Conservation (phyloP, 2,888 invertebrate genomes). For the Melanophora roralis region DNA sequence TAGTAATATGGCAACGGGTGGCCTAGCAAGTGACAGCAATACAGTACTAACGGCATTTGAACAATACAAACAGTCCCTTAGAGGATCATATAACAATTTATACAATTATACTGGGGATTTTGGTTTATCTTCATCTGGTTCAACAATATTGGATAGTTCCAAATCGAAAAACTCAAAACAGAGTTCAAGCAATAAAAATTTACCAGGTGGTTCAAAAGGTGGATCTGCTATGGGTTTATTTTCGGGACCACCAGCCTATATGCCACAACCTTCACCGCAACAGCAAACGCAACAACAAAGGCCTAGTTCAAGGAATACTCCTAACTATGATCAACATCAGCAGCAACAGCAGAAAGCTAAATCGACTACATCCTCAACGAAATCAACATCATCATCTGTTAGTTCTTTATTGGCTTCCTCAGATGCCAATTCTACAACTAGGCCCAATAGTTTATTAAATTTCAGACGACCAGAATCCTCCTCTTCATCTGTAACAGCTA, state of each 20-base stretch:
- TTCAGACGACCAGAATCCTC: slow-evolving; percentile 44
- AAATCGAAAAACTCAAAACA: slow-evolving; percentile 51
- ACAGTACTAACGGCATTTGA: slow-evolving; percentile 50
- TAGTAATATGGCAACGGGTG: slow-evolving; percentile 39
- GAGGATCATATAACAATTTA: slow-evolving; percentile 54
- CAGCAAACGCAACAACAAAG: slow-evolving; percentile 43
- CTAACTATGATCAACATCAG: slow-evolving; percentile 19
- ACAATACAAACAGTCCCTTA: slow-evolving; percentile 54
- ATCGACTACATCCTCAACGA: slow-evolving; percentile 13
- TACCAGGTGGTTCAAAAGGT: slow-evolving; percentile 48
- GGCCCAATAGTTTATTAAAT: slow-evolving; percentile 42
- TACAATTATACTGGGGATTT: slow-evolving; percentile 60
- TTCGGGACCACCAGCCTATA: slow-evolving; percentile 37
- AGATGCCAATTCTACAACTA: slow-evolving; percentile 9
- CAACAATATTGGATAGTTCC: slow-evolving; percentile 55
- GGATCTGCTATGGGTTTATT: slow-evolving; percentile 30
- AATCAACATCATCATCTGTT: slow-evolving; percentile 5
- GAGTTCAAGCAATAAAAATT: slow-evolving; percentile 35
- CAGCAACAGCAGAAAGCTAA: slow-evolving; percentile 25
- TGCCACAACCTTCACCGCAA: slow-evolving; percentile 42
- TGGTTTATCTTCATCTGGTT: slow-evolving; percentile 50
- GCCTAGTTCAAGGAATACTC: slow-evolving; percentile 53
- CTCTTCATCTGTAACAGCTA: neutral
- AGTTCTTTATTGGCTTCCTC: neutral
- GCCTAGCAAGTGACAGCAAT: slow-evolving; percentile 43